phyloP scores from a whole-genome alignment of 2,888 invertebrate species.

The Frankliniella intonsa region DNA sequence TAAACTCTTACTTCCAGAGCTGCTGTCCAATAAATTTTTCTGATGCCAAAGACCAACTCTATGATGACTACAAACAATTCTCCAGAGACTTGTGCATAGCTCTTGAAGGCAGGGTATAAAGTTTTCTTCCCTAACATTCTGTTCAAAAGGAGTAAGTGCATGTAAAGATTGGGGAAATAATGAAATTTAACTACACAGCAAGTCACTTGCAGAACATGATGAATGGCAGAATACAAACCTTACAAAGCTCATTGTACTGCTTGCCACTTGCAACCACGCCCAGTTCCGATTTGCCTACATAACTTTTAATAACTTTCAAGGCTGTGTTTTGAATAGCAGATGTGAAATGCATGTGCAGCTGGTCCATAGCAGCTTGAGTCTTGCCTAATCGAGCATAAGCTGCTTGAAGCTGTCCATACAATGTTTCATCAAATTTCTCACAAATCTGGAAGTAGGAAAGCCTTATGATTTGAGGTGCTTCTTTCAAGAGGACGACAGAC shows the following conservation, averaged over 20 bases:
- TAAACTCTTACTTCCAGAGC: constrained; percentile 35
- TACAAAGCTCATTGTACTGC: constrained; percentile 79
- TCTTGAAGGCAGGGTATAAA: constrained; percentile 74
- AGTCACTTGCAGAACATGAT: not conserved
- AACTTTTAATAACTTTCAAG: constrained; percentile 56
- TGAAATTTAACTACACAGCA: not conserved
- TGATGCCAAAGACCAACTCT: constrained; percentile 73
- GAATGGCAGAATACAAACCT: constrained; percentile 43
- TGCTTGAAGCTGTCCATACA: constrained; percentile 76
- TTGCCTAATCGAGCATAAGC: constrained; percentile 88
- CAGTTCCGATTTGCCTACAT: constrained; percentile 50
- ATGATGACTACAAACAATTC: constrained; percentile 74
- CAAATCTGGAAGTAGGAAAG: constrained; percentile 49
- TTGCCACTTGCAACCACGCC: constrained; percentile 51
- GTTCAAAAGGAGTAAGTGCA: constrained; percentile 38
- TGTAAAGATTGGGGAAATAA: constrained; percentile 22
- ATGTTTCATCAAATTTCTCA: constrained; percentile 68
- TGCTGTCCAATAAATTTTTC: constrained; percentile 44
- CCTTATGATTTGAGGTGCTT: too few relatives aligned
- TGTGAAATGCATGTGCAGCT: constrained; percentile 90
- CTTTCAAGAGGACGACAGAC: too few relatives aligned
- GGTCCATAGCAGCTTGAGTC: constrained; percentile 88
- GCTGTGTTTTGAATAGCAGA: constrained; percentile 84
- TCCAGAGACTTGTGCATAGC: constrained; percentile 80
- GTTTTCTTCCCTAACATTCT: constrained; percentile 55